Percentiles rank a stretch among this genome's conserved stretches.
Conservation (phyloP, 2,113 vertebrate species). For the Oreamnos americanus region DNA sequence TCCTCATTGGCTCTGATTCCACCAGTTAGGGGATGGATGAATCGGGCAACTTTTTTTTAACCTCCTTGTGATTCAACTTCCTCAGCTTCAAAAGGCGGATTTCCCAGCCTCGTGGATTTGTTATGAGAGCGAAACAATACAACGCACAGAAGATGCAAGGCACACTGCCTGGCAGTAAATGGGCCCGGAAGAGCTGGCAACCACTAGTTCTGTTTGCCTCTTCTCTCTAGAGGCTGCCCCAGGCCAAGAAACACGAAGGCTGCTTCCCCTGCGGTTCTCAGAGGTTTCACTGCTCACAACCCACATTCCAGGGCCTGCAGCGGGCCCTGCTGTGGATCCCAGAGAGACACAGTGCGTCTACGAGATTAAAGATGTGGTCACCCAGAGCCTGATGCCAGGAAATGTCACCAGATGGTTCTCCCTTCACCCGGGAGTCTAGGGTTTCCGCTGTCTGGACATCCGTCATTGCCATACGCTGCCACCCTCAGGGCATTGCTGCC, state of each 20-base stretch:
- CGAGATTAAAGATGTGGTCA: not conserved
- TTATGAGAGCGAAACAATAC: not conserved
- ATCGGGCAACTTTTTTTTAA: not conserved
- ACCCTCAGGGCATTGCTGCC: not conserved
- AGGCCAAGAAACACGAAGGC: not conserved
- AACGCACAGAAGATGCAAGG: not conserved
- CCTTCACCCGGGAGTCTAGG: not conserved
- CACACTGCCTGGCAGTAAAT: not conserved
- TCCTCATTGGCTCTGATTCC: not conserved
- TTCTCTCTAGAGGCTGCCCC: not conserved
- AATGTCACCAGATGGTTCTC: not conserved
- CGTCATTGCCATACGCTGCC: not conserved
- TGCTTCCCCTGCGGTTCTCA: not conserved
- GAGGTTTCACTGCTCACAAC: not conserved
- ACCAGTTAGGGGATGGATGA: not conserved
- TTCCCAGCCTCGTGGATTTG: not conserved
- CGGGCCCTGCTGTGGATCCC: rapidly evolving
- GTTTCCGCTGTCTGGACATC: not conserved
- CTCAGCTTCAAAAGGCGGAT: not conserved
- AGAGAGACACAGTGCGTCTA: not conserved
- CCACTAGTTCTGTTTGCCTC: not conserved
- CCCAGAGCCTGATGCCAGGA: not conserved
- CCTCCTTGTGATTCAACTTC: not conserved
- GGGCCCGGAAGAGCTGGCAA: not conserved
- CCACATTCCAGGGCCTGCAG: not conserved